Base-by-base conservation (phyloP, 2,797 vertebrate species). In the Gambelia wislizenii region DNA sequence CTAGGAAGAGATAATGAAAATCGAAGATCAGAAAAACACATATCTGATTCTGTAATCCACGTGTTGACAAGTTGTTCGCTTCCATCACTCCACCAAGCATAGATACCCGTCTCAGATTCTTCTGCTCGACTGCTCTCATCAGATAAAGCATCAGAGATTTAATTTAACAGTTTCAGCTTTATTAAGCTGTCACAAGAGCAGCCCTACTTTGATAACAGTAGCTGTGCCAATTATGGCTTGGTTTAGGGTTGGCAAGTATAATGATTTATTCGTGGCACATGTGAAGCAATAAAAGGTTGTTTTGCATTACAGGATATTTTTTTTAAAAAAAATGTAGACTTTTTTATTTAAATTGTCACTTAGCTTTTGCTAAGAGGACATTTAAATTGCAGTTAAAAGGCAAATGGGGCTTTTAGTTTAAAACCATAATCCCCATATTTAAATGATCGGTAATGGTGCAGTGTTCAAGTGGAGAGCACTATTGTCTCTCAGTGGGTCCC, bases 101-200 rank as follows among this genome's bases (percentile, higher is more conserved):
- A 95, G 94, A 95, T 90, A 93, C 83, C 93, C 92, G 91, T 95
- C 94, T 95, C 88, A 92, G 89, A 94, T 90, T 94, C 89, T 94
- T 96, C 96, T 96, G 93, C 96, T 94, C 96, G 93, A 94, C 92
- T 95, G 91, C 93, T 94, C 95, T 95, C 94, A 96, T 97, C 96
- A 97, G 95, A 95, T 96, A 96, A 98, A 97, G 95, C 96, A 97
- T 97, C 96, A 96, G 91, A 96, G 96, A 97, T 97, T 98, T 97
- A 97, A 96, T 97, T 97, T 97, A 98, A 97, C 96, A 97, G 96
- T 97, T 97, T 96, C 96, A 96, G 96, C 95, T 98, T 98, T 98
- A 98, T 97, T 98, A 97, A 97, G 94, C 95, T 97, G 97, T 97
- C 97, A 98, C 93, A 95, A 92, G 96, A 96, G 92, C 90, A 36